Evolutionary conservation across 2,888 invertebrate genomes (phyloP), one percentile per base, ranked within the genome.

Genomic region (Tetanocera ferruginea): DNA sequence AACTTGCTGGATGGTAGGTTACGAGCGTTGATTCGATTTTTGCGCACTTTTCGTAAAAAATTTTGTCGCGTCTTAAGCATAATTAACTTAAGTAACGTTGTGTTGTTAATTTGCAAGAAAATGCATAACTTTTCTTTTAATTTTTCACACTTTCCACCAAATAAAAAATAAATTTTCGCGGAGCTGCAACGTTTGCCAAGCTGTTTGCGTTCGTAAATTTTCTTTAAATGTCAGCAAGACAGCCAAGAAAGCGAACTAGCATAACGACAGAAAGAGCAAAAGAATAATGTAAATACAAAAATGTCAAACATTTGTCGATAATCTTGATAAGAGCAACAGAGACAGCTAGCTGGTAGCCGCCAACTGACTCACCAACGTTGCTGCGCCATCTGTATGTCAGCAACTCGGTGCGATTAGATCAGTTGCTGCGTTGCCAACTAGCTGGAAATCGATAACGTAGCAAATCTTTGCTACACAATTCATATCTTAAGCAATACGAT

Each of bases 181-280:
- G 31, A 43, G 51, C 52, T 17, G 14, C 25, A 43, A 14, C 57
- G 28, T 66, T 51, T 23, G 17, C 8, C 37, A 25, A 72, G 66
- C 51, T 23, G 51, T 66, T 75, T 23, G 52, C 67, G 75, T 75
- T 74, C 17, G 66, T 66, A 88, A 92, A 93, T 89, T 90, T 91
- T 81, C 89, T 87, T 83, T 91, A 69, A 69, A 67, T 87, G 92
- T 91, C 74, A 74, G 74, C 74, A 64, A 64, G 19, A 66, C 19
- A 66, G 37, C 66, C 19, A 66, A 37, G 34, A 11, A 43, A 14
- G 25, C 71, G 23, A 25, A 62, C n/a, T 2, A 17, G 14, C 49
- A 43, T n/a, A 1, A 6, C 3, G 8, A 28, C 5, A 5, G 64
- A 19, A 23, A 72, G 72, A 34, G 57, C n/a, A 17, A n/a, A 71